phyloP scores from a whole-genome alignment of 2,888 invertebrate species.

The Eupithecia centaureata region DNA sequence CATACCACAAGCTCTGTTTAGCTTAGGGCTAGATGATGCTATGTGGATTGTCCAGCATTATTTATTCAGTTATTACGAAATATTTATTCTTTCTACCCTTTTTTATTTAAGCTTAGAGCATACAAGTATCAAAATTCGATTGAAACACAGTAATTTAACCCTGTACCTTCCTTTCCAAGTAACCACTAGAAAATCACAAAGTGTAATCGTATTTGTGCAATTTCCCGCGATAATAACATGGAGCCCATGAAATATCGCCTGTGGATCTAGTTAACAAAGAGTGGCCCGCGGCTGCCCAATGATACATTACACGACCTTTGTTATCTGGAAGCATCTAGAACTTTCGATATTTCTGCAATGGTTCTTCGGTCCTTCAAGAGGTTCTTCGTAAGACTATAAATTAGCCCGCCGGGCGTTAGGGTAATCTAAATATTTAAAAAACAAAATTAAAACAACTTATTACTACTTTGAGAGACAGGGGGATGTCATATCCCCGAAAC shows the following conservation, averaged over 20 bases:
- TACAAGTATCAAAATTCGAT: neutral
- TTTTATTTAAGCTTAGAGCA: too few species aligned
- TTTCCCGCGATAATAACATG: slow-evolving; percentile 43
- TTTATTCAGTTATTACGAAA: too few species aligned
- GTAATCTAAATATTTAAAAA: too few species aligned
- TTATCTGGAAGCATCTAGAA: slow-evolving; percentile 43
- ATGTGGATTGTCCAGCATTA: too few species aligned
- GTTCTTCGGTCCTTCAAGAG: neutral
- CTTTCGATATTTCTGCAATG: slow-evolving; percentile 27
- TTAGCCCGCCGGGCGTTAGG: neutral
- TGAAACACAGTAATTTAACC: neutral
- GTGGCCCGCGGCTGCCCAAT: slow-evolving; percentile 49
- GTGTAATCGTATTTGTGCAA: slow-evolving; percentile 10
- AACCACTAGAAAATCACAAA: neutral
- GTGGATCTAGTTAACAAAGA: slow-evolving; percentile 55
- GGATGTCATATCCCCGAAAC: too few species aligned
- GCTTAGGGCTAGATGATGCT: too few species aligned
- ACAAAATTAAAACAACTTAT: too few species aligned
- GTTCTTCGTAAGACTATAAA: neutral
- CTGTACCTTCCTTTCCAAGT: neutral
- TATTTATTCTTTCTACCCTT: too few species aligned
- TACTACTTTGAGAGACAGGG: too few species aligned
- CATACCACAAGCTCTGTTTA: too few species aligned
- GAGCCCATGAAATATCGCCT: slow-evolving; percentile 54
- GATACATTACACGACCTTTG: slow-evolving; percentile 54